These are phyloP conservation scores for Zaprionus ornatus DNA, from an alignment of 1,140 invertebrate species.

Conservation along the genomic window DNA sequence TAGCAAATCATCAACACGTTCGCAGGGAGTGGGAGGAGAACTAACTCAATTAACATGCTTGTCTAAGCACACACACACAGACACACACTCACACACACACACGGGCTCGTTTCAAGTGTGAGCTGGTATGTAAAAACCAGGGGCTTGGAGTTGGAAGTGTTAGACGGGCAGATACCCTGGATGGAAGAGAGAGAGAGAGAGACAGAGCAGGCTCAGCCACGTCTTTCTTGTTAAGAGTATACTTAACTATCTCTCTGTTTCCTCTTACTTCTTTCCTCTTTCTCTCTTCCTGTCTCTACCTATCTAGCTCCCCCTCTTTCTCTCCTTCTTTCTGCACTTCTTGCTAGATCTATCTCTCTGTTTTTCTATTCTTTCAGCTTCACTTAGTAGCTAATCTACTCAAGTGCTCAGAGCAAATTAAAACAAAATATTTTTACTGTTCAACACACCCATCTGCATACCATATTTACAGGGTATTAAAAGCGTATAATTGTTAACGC, in stretches of 20 bases:
- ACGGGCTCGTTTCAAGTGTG: conserved; percentile 14
- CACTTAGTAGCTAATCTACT: background rate
- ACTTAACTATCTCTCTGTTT: too few relatives aligned
- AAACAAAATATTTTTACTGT: background rate
- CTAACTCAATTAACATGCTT: conserved; percentile 73
- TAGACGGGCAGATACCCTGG: conserved; percentile 3
- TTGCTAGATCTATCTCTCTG: background rate
- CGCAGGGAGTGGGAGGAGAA: conserved; percentile 43
- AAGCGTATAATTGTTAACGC: conserved; percentile 62
- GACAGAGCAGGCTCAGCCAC: too few relatives aligned
- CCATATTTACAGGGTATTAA: conserved; percentile 8
- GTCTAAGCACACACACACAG: conserved; percentile 40
- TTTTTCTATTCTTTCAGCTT: background rate
- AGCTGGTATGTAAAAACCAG: conserved; percentile 15
- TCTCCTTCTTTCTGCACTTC: too few relatives aligned
- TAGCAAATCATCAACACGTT: conserved; percentile 56
- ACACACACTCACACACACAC: conserved; percentile 20
- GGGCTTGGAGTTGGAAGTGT: background rate
- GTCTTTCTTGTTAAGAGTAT: too few relatives aligned
- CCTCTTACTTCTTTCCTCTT: too few relatives aligned
- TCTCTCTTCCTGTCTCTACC: background rate
- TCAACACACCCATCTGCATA: background rate
- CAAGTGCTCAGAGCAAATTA: background rate
- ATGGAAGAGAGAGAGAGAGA: background rate
- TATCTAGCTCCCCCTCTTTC: too few relatives aligned